These are phyloP conservation scores for Rhynchophorus ferrugineus DNA, from an alignment of 1,140 invertebrate species.

Conservation along the genomic window DNA sequence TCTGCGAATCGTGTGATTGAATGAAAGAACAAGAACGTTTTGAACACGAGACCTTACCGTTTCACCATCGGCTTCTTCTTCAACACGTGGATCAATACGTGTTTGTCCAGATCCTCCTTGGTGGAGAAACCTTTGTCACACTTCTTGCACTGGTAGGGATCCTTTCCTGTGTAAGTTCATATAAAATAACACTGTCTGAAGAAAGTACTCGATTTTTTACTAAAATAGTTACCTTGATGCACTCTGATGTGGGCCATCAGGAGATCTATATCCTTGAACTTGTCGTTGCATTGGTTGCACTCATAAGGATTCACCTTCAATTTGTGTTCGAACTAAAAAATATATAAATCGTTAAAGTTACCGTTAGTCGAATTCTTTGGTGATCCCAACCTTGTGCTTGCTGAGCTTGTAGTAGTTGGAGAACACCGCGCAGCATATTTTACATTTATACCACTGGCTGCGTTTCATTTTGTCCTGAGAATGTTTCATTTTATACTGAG, in stretches of 20 bases:
- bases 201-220: too few relatives aligned
- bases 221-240: constrained; percentile 29
- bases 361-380: constrained; percentile 2
- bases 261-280: constrained; percentile 24
- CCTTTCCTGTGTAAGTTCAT: constrained; percentile 26
- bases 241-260: constrained; percentile 27
- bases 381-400: constrained; percentile 22
- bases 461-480: constrained; percentile 16
- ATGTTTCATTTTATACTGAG: constrained; percentile 27
- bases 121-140: constrained; percentile 29
- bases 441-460: constrained; percentile 23
- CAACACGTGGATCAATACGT: constrained; percentile 29
- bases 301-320: constrained; percentile 20
- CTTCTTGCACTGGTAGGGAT: constrained; percentile 31
- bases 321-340: constrained; percentile 16
- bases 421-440: constrained; percentile 25
- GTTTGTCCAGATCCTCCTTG: constrained; percentile 23
- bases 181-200: background rate
- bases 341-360: background rate
- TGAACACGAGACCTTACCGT: constrained; percentile 24
- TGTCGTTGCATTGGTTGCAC: constrained; percentile 23
- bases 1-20: too few relatives aligned
- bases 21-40: too few relatives aligned
- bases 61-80: constrained; percentile 15
- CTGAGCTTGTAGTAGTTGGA: constrained; percentile 25